These are phyloP conservation scores for Epinephelus cyanopodus DNA, from an alignment of 2,113 vertebrate genomes.

Conservation along the genomic window DNA sequence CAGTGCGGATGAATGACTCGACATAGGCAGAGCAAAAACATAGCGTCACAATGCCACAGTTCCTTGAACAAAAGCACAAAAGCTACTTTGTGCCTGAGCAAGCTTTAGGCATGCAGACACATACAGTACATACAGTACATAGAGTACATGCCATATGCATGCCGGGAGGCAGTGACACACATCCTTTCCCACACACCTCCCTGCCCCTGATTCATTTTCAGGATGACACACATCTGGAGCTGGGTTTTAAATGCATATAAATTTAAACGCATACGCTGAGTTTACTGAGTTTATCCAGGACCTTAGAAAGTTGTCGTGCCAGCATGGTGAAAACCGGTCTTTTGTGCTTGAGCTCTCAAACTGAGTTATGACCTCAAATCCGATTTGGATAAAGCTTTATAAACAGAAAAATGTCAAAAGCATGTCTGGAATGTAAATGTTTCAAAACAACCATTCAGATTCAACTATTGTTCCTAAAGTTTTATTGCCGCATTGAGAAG, in stretches of 20 bases:
- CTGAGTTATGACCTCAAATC: conserved; percentile 24
- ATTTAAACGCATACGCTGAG: conserved; percentile 19
- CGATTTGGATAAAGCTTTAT: conserved; percentile 38
- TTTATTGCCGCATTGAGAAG: conserved; percentile 9
- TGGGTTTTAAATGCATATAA: conserved; percentile 22
- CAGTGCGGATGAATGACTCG: conserved; percentile 48
- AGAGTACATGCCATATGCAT: conserved; percentile 7
- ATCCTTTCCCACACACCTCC: conserved; percentile 18
- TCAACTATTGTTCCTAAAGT: conserved; percentile 13
- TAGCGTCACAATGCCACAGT: conserved; percentile 45
- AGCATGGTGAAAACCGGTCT: conserved; percentile 19
- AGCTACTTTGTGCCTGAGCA: conserved; percentile 54
- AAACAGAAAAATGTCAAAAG: conserved; percentile 36
- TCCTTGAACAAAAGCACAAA: conserved; percentile 70
- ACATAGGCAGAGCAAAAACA: conserved; percentile 35
- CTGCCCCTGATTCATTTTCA: conserved; percentile 18
- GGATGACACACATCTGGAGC: conserved; percentile 44
- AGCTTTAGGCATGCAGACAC: neutral
- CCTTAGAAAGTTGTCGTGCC: conserved; percentile 13
- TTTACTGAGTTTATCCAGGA: conserved; percentile 37
- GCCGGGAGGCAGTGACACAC: neutral
- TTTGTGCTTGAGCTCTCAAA: conserved; percentile 45
- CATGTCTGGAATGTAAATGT: conserved; percentile 55
- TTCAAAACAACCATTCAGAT: conserved; percentile 47
- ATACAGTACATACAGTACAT: neutral